Percentiles rank a stretch among this genome's conserved stretches.
phyloP scores from a whole-genome alignment of 1,140 invertebrate genomes.

The Drosophila prosaltans region DNA sequence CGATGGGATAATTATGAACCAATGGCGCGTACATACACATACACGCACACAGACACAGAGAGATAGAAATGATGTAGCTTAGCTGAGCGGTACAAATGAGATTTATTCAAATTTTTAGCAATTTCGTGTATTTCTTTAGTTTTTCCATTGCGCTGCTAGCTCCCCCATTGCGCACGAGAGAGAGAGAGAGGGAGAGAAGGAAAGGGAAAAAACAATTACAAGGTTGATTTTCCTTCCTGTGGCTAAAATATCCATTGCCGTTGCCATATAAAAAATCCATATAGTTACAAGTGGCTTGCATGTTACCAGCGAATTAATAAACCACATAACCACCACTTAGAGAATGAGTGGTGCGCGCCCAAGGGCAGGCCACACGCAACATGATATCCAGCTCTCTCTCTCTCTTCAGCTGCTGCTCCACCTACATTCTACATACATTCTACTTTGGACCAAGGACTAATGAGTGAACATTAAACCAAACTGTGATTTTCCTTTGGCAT shows the following conservation, averaged over 20 bases:
- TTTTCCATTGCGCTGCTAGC: neutral
- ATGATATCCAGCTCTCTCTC: neutral
- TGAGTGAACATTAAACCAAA: slow-evolving; percentile 69
- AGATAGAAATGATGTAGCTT: neutral
- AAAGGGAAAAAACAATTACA: slow-evolving; percentile 12
- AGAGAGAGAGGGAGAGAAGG: neutral
- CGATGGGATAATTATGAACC: slow-evolving; percentile 50
- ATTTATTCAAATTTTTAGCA: slow-evolving; percentile 7
- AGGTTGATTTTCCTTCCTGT: slow-evolving; percentile 22
- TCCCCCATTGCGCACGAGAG: neutral
- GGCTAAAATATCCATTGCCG: slow-evolving; percentile 30
- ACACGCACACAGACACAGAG: neutral
- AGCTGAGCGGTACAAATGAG: neutral
- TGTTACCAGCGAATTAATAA: slow-evolving; percentile 74
- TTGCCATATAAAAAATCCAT: slow-evolving; percentile 38
- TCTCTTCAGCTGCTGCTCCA: neutral
- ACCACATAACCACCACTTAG: slow-evolving; percentile 57
- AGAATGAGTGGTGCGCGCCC: slow-evolving; percentile 1
- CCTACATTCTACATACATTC: neutral
- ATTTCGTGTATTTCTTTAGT: neutral
- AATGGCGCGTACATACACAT: neutral
- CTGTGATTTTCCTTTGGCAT: slow-evolving; percentile 59
- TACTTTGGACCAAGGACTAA: slow-evolving; percentile 27
- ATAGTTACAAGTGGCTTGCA: slow-evolving; percentile 62
- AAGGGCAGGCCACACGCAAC: slow-evolving; percentile 24